A percentile compares a stretch with the other conserved stretches of the same genome.
phyloP scores from a whole-genome alignment of 2,113 vertebrate species.

The Misgurnus mizolepis region DNA sequence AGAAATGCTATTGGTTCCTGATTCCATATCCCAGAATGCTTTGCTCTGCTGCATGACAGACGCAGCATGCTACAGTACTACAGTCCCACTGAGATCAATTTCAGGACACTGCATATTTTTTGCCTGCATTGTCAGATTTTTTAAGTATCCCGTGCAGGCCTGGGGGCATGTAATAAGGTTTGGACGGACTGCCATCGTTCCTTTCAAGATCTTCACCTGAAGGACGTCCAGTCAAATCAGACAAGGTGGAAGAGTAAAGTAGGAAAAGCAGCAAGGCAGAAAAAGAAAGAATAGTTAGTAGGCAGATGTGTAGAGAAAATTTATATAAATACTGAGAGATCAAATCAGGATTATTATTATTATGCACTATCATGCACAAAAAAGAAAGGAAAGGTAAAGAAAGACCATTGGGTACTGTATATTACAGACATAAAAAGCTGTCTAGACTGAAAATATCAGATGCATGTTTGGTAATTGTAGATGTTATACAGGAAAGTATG shows the following conservation, averaged over 20 bases:
- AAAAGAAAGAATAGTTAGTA: conserved; percentile 25
- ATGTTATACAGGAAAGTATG: no score
- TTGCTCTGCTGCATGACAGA: conserved; percentile 3
- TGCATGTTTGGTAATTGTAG: no score
- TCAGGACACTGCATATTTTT: conserved; percentile 76
- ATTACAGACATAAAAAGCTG: no score
- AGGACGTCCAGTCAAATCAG: conserved; percentile 20
- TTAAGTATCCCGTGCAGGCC: conserved; percentile 88
- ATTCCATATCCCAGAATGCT: conserved; percentile 16
- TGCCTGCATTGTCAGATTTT: conserved; percentile 81
- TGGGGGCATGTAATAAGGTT: conserved; percentile 93
- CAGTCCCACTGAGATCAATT: background rate
- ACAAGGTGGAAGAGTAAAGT: conserved; percentile 15
- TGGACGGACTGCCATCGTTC: conserved; percentile 90
- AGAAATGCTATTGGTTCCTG: conserved; percentile 2
- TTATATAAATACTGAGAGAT: background rate
- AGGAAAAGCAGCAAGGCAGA: conserved; percentile 30
- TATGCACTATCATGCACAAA: background rate
- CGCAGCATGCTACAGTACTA: conserved; percentile 11
- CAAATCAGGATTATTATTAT: background rate
- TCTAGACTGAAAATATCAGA: no score
- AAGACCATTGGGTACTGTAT: background rate
- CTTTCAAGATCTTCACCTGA: conserved; percentile 97
- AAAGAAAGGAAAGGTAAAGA: background rate
- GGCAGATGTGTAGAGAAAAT: background rate